Percentiles rank a stretch among this genome's conserved stretches.
These are phyloP conservation scores for Collichthys lucidus DNA, from an alignment of 2,113 vertebrate species.

Conservation along the genomic window DNA sequence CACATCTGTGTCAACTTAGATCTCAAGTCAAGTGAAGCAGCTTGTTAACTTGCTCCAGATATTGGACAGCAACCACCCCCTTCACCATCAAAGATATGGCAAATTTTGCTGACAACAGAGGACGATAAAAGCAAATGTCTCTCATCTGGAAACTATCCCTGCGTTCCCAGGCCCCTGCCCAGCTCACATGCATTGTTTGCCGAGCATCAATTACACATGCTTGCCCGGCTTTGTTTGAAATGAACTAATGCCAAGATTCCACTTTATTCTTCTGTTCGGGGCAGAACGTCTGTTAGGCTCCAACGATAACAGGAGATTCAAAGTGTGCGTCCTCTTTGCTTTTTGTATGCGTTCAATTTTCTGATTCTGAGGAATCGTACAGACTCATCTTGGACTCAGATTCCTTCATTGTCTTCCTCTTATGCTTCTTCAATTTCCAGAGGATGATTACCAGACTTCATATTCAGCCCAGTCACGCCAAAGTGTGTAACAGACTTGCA, in stretches of 20 bases:
- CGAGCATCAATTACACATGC: constrained; percentile 71
- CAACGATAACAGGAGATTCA: constrained; percentile 61
- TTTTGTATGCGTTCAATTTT: neutral
- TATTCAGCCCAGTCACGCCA: neutral
- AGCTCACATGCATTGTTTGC: constrained; percentile 63
- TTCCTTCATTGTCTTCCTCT: neutral
- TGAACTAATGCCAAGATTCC: constrained; percentile 70
- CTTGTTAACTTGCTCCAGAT: constrained; percentile 65
- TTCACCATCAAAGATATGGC: constrained; percentile 45
- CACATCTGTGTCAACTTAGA: constrained; percentile 53
- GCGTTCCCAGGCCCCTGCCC: neutral
- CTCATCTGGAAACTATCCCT: constrained; percentile 71
- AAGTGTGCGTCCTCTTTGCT: constrained; percentile 31
- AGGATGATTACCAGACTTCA: neutral
- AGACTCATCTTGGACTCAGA: neutral
- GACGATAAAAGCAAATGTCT: constrained; percentile 58
- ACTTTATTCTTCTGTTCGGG: constrained; percentile 48
- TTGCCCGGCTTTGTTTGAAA: constrained; percentile 63
- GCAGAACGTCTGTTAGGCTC: constrained; percentile 43
- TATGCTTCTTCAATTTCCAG: neutral
- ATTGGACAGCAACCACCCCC: constrained; percentile 11
- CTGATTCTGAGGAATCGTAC: constrained; percentile 1
- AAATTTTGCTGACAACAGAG: constrained; percentile 53
- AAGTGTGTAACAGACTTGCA: no score
- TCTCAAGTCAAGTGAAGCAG: constrained; percentile 51